These are phyloP conservation scores for Muraenolepis orangiensis DNA, from an alignment of 2,797 vertebrate genomes.

Conservation along the genomic window DNA sequence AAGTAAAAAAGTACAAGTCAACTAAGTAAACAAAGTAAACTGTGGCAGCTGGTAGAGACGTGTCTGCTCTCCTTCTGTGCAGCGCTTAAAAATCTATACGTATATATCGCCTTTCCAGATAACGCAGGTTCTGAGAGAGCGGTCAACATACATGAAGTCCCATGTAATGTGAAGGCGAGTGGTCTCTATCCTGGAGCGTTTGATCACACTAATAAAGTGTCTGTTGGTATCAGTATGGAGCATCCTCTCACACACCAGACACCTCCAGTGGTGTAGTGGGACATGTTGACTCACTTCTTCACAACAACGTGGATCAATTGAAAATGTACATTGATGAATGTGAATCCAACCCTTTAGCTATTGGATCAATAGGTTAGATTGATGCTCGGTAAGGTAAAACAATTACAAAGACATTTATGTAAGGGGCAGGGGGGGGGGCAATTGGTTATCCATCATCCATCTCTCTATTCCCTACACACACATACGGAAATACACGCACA, in stretches of 20 bases:
- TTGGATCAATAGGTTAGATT: not conserved
- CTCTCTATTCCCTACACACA: not conserved
- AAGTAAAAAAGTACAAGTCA: no score
- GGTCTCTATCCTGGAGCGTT: not conserved
- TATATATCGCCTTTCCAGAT: not conserved
- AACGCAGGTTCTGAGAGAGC: not conserved
- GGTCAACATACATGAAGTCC: not conserved
- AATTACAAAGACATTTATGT: not conserved
- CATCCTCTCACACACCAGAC: not conserved
- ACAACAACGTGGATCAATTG: not conserved
- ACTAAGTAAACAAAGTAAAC: no score
- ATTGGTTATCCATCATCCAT: slow-evolving; percentile 1
- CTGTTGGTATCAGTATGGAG: no score
- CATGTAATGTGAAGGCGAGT: not conserved
- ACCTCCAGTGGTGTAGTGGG: not conserved
- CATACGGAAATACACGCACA: not conserved
- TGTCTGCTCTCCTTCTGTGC: no score
- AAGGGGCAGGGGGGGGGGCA: not conserved
- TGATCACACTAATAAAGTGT: not conserved
- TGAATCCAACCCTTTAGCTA: not conserved
- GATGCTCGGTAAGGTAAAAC: not conserved
- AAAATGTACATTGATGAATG: slow-evolving; percentile 1
- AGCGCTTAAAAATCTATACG: no score
- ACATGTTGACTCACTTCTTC: not conserved
- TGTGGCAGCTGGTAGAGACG: no score